These are phyloP conservation scores for Torymus tubicola DNA, from an alignment of 2,888 invertebrate genomes.

Conservation along the genomic window DNA sequence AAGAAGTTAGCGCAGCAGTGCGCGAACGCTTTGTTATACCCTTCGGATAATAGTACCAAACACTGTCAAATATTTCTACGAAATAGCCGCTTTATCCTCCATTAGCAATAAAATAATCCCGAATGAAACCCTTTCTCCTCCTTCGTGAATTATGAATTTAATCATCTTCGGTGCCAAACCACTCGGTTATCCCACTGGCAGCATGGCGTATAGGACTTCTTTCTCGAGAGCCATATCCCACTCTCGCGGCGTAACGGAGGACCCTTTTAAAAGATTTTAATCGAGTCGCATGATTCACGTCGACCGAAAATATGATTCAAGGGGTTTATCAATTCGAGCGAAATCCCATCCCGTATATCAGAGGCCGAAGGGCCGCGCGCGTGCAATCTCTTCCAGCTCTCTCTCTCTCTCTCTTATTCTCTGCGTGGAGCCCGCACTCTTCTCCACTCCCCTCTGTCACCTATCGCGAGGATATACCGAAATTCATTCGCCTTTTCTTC, in stretches of 20 bases:
- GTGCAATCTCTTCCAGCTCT: no score
- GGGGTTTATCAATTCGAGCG: slow-evolving; percentile 45
- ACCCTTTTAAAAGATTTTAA: slow-evolving; percentile 40
- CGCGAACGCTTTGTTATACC: background rate
- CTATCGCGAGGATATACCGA: background rate
- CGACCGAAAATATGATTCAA: background rate
- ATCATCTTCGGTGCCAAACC: slow-evolving; percentile 30
- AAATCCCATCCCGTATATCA: slow-evolving; percentile 8
- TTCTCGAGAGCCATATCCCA: no score
- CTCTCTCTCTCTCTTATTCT: no score
- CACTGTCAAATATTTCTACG: background rate
- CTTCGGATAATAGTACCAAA: no score
- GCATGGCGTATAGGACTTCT: no score
- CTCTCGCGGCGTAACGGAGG: no score
- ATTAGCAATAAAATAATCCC: background rate
- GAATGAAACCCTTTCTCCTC: background rate
- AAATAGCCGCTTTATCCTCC: background rate
- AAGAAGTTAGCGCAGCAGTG: no score
- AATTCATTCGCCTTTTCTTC: slow-evolving; percentile 42
- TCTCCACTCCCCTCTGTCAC: no score
- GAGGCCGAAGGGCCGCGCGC: background rate
- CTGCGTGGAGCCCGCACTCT: no score
- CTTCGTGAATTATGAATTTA: slow-evolving; percentile 39
- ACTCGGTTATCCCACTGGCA: background rate
- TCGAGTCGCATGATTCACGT: slow-evolving; percentile 44